Percentiles rank a stretch among this genome's conserved stretches.
phyloP scores from a whole-genome alignment of 2,888 invertebrate species.

The Rotaria macrura region DNA sequence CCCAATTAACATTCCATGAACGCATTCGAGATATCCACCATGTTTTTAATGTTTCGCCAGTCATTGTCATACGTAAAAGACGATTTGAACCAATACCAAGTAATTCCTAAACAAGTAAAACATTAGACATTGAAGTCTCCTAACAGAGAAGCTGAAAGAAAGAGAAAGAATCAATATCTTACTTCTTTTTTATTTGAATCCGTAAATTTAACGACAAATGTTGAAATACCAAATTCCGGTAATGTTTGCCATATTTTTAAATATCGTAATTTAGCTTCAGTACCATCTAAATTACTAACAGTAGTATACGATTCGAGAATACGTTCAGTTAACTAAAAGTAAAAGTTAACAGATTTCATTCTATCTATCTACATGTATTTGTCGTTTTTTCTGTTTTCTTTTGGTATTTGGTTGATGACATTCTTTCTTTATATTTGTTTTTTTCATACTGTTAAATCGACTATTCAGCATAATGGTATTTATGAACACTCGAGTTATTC shows the following conservation, averaged over 20 bases:
- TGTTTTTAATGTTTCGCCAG: conserved; percentile 84
- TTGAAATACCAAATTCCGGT: conserved; percentile 83
- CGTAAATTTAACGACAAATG: conserved; percentile 81
- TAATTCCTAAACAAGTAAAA: conserved; percentile 57
- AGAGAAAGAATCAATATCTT: background rate
- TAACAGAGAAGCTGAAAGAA: background rate
- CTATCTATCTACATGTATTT: too few species aligned
- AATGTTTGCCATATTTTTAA: conserved; percentile 95
- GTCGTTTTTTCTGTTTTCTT: too few species aligned
- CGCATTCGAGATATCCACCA: conserved; percentile 96
- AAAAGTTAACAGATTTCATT: background rate
- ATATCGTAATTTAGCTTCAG: conserved; percentile 89
- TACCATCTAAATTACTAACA: conserved; percentile 72
- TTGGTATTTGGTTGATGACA: too few species aligned
- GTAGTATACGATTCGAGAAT: conserved; percentile 91
- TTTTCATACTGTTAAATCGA: too few species aligned
- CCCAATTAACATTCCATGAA: conserved; percentile 99
- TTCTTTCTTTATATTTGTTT: too few species aligned
- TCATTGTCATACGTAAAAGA: conserved; percentile 85
- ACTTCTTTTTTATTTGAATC: conserved; percentile 31
- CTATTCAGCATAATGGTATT: too few species aligned
- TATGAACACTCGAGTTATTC: too few species aligned
- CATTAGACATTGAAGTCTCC: too few species aligned
- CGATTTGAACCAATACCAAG: conserved; percentile 85
- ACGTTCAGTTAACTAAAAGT: conserved; percentile 66